Conservation (phyloP, 2,113 vertebrate genomes). For the Engystomops pustulosus region DNA sequence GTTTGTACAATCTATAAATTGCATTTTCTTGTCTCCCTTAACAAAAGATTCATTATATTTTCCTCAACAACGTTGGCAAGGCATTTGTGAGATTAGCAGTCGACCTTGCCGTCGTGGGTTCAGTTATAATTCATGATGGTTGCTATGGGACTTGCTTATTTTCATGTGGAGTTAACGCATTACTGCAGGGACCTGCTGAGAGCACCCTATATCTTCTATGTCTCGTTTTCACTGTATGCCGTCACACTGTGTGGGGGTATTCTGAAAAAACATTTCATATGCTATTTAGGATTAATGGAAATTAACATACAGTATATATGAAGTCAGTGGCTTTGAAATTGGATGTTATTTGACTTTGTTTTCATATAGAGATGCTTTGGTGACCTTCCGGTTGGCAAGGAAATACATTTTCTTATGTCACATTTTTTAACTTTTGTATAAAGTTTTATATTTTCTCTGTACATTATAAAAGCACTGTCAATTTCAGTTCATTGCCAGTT, state of each 20-base stretch:
- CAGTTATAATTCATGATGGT: constrained; percentile 84
- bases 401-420: no score
- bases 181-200: constrained; percentile 80
- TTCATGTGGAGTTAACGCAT: constrained; percentile 79
- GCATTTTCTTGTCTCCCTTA: background rate
- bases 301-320: constrained; percentile 60
- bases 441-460: no score
- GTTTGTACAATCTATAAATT: background rate
- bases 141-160: constrained; percentile 76
- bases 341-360: background rate
- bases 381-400: no score
- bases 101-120: constrained; percentile 72
- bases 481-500: no score
- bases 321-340: background rate
- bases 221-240: constrained; percentile 72
- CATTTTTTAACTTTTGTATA: no score
- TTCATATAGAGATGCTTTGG: no score
- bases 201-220: constrained; percentile 77
- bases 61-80: background rate
- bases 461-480: no score
- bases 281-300: constrained; percentile 67
- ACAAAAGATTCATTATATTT: background rate
- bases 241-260: constrained; percentile 62
- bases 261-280: constrained; percentile 64
- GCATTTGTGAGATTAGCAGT: constrained; percentile 74